These are phyloP conservation scores for Stegophylla sp. DNA, from an alignment of 2,888 invertebrate genomes.

Conservation along the genomic window DNA sequence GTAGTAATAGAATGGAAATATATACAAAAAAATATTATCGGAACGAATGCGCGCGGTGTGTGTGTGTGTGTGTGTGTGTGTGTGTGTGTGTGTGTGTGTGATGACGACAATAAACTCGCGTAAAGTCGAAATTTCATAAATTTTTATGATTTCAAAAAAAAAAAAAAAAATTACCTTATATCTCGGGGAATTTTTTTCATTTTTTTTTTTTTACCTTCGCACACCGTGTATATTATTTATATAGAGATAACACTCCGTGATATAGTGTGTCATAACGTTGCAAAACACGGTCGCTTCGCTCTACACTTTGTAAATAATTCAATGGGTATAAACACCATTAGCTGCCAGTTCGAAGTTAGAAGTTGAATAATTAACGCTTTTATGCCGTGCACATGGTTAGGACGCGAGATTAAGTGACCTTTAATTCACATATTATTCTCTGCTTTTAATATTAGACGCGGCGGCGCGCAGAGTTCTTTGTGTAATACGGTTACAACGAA, in stretches of 20 bases:
- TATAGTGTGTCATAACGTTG: background rate
- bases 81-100: too few species aligned
- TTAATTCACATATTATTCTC: conserved; percentile 3
- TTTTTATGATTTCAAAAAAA: background rate
- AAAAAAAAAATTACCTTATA: background rate
- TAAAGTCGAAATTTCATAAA: background rate
- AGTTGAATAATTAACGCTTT: conserved; percentile 30
- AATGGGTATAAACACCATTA: background rate
- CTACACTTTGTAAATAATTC: conserved; percentile 4
- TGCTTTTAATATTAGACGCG: background rate
- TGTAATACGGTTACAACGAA: conserved; percentile 2
- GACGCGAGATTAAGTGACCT: conserved; percentile 9
- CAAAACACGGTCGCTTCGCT: background rate
- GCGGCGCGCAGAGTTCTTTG: background rate
- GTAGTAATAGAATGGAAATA: background rate
- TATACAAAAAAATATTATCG: background rate
- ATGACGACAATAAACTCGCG: conserved; percentile 1
- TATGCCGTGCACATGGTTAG: background rate
- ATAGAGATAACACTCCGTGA: background rate
- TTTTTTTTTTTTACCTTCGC: background rate
- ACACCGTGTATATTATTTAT: background rate
- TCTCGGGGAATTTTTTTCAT: background rate
- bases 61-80: too few species aligned
- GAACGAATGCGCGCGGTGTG: background rate
- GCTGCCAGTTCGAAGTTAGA: background rate